A percentile compares a stretch with the other conserved stretches of the same genome.
These are phyloP conservation scores for Electrophaes corylata DNA, from an alignment of 2,888 invertebrate genomes.

Conservation along the genomic window DNA sequence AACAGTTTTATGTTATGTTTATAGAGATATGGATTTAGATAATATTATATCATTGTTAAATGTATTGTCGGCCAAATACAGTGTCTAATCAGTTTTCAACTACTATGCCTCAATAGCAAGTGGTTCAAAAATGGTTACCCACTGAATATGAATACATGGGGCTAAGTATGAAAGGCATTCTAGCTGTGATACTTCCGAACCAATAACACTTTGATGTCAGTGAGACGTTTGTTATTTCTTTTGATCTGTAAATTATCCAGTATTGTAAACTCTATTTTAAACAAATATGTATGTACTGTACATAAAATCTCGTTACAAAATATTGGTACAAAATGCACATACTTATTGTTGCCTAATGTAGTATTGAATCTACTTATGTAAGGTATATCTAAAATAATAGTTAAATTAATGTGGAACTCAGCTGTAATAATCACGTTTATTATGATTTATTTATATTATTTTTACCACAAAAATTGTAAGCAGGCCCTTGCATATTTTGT, in stretches of 20 bases:
- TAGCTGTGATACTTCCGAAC: slow-evolving; percentile 62
- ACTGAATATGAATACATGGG: slow-evolving; percentile 25
- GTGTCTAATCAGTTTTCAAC: slow-evolving; percentile 12
- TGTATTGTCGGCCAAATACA: slow-evolving; percentile 23
- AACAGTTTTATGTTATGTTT: slow-evolving; percentile 31
- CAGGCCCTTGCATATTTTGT: slow-evolving; percentile 66
- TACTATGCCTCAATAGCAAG: slow-evolving; percentile 2
- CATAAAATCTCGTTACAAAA: slow-evolving; percentile 47
- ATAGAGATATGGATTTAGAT: slow-evolving; percentile 27
- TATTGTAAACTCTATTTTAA: slow-evolving; percentile 47
- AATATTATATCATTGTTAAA: slow-evolving; percentile 27
- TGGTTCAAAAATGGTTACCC: slow-evolving; percentile 17
- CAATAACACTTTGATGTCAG: slow-evolving; percentile 50
- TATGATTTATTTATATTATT: slow-evolving; percentile 24
- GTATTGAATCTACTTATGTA: slow-evolving; percentile 16
- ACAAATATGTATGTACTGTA: slow-evolving; percentile 66
- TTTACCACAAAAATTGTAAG: slow-evolving; percentile 52
- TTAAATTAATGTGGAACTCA: slow-evolving; percentile 50
- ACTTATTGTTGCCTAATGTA: slow-evolving; percentile 16
- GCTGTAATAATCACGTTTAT: slow-evolving; percentile 30
- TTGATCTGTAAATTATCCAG: slow-evolving; percentile 40
- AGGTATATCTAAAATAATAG: slow-evolving; percentile 20
- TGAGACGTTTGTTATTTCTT: slow-evolving; percentile 38
- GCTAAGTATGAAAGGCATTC: slow-evolving; percentile 42
- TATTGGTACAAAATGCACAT: slow-evolving; percentile 46